Conservation (phyloP, 1,140 invertebrate species). For the Papilio polytes region DNA sequence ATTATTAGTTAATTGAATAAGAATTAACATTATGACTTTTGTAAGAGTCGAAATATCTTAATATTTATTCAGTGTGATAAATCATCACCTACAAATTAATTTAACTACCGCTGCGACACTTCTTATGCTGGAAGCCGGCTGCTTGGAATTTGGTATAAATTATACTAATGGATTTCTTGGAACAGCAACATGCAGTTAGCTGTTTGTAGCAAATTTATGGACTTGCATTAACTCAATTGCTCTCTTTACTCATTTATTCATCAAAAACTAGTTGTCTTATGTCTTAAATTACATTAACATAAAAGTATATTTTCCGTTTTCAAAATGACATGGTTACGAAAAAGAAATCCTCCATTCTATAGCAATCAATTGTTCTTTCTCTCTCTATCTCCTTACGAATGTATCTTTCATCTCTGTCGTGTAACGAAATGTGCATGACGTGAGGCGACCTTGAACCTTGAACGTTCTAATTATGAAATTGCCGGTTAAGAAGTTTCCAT, state of each 20-base stretch:
- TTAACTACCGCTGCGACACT: slow-evolving; percentile 18
- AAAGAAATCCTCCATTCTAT: too few relatives aligned
- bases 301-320: neutral
- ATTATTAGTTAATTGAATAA: too few relatives aligned
- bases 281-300: neutral
- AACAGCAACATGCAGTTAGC: slow-evolving; percentile 38
- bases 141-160: slow-evolving; percentile 35
- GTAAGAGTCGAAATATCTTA: neutral
- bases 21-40: neutral
- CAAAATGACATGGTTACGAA: too few relatives aligned
- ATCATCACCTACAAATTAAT: slow-evolving; percentile 30
- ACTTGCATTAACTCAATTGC: slow-evolving; percentile 34
- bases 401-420: neutral
- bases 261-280: slow-evolving; percentile 9
- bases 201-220: slow-evolving; percentile 40
- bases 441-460: neutral
- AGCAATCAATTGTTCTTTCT: neutral
- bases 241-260: slow-evolving; percentile 29
- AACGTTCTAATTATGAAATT: neutral
- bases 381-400: neutral
- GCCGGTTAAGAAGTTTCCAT: neutral
- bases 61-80: neutral
- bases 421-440: neutral
- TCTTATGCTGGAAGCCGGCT: slow-evolving; percentile 28
- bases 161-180: slow-evolving; percentile 41